Base-by-base conservation (phyloP, 2,888 invertebrate species). In the Pristionchus arcanus region DNA sequence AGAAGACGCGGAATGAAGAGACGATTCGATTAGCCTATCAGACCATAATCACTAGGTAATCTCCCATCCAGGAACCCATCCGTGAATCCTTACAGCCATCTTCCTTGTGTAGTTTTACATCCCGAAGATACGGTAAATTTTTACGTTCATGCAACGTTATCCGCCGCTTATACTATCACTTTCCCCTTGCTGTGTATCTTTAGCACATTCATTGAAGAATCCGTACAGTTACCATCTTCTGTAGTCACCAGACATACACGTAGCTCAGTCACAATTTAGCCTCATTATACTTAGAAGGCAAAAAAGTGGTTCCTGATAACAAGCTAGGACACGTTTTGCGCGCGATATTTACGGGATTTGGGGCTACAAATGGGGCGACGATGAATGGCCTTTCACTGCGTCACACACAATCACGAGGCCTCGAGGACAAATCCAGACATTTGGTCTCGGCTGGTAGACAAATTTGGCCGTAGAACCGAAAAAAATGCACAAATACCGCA, bases 341-440 rank as follows among this genome's bases (percentile, higher is more conserved):
- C 31, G 13, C 31, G 28, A 13, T 71, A 31, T 71, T 71, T 71
- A 71, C 68, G 28, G 68, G 68, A 15, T 71, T 63, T 63, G 0
- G 68, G 34, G 68, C 68, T 34, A 71, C 68, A 71, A 63, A 71
- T 71, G 7, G 15, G 68, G 68, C 0, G n/a, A 16, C 13, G 31
- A 13, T 71, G 68, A 71, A 71, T 71, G 68, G 68, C 68, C 68
- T 71, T 71, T 71, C 3, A 19, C 68, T 71, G 68, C 68, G 68
- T 71, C 68, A 71, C 25, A n/a, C 15, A 71, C 13, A 34, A 31
- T 71, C 68, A 68, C 68, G 68, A 68, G 68, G 28, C 31, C 63
- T n/a, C 2, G n/a, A 7, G 63, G 63, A 63, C 63, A 63, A 63
- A 63, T 63, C 25, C 63, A 63, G 63, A 55, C 55, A 55, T 55